A percentile compares a stretch with the other conserved stretches of the same genome.
Conservation (phyloP, 2,797 vertebrate genomes). For the Diglossa cyanea region DNA sequence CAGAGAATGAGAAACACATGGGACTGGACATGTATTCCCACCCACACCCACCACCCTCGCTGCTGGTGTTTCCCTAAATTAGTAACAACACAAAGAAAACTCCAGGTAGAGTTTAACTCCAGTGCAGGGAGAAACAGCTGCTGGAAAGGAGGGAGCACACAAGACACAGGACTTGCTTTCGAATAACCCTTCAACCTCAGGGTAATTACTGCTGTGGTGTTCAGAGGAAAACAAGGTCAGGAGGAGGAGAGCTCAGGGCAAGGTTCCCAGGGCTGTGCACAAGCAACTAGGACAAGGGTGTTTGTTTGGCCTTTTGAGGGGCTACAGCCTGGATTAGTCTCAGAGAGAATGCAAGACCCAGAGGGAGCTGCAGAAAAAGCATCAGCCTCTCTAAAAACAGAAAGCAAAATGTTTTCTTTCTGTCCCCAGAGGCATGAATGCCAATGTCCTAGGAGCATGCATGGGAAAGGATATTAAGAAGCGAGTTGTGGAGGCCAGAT, state of each 20-base stretch:
- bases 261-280: constrained; percentile 9
- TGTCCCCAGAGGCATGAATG: constrained; percentile 6
- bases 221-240: constrained; percentile 41
- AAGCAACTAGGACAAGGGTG: constrained; percentile 35
- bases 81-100: neutral
- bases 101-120: neutral
- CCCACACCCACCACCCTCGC: neutral
- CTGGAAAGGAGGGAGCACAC: neutral
- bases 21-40: neutral
- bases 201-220: constrained; percentile 57
- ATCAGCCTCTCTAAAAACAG: constrained; percentile 40
- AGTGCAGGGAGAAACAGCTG: neutral
- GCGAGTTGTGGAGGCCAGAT: neutral
- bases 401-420: constrained; percentile 33
- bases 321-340: neutral
- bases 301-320: constrained; percentile 12
- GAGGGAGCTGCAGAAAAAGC: constrained; percentile 27
- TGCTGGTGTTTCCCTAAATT: neutral
- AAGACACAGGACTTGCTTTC: constrained; percentile 38
- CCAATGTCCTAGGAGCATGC: neutral
- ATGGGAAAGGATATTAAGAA: constrained; percentile 42
- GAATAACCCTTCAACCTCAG: constrained; percentile 56
- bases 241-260: neutral
- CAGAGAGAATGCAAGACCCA: neutral
- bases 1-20: neutral